A percentile compares a stretch with the other conserved stretches of the same genome.
Evolutionary conservation across 1,140 invertebrate genomes (phyloP).

Genomic region (Trichogramma pretiosum): DNA sequence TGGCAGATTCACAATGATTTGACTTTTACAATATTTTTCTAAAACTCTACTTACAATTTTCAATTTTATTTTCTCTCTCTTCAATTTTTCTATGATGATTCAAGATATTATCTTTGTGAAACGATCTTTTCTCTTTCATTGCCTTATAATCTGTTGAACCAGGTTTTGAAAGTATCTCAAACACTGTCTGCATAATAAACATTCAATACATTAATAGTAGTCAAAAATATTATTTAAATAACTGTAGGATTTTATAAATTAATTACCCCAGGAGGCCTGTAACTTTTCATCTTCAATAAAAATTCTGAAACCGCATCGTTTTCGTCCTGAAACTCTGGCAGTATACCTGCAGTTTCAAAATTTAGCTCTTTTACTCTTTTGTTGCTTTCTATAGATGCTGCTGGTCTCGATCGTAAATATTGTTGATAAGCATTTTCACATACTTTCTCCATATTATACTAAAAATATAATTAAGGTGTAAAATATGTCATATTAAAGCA

Average conservation of each 20-base stretch:
- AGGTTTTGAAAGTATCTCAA: constrained; percentile 79
- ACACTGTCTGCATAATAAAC: constrained; percentile 69
- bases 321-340: constrained; percentile 31
- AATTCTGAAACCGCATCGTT: constrained; percentile 43
- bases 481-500: constrained; percentile 14
- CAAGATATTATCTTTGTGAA: constrained; percentile 54
- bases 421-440: constrained; percentile 84
- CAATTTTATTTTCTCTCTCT: constrained; percentile 39
- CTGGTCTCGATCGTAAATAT: constrained; percentile 76
- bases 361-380: constrained; percentile 66
- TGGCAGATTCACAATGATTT: not conserved
- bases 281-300: constrained; percentile 71
- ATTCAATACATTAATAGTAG: constrained; percentile 26
- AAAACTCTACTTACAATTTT: constrained; percentile 26
- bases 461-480: constrained; percentile 51
- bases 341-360: constrained; percentile 44
- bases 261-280: constrained; percentile 63
- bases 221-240: no score
- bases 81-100: constrained; percentile 40
- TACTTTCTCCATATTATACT: constrained; percentile 68
- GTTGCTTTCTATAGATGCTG: constrained; percentile 81
- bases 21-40: no score
- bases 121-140: constrained; percentile 63
- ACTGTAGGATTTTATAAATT: not conserved
- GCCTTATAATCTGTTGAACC: constrained; percentile 63